Base-by-base conservation (phyloP, 2,888 invertebrate genomes). In the Elegia similella region DNA sequence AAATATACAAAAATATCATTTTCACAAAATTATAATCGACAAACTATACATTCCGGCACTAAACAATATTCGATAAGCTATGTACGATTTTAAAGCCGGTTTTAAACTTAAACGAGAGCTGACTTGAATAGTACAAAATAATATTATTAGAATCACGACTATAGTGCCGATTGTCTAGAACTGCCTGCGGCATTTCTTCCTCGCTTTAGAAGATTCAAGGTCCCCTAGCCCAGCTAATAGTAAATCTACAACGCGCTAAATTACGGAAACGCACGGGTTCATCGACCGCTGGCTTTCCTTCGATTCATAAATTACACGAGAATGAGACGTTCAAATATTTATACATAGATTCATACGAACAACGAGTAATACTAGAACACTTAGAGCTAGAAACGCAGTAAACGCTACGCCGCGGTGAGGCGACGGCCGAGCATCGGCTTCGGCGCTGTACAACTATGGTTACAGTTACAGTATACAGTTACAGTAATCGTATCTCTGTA, bases 1-100 rank as follows among this genome's bases (percentile, higher is more conserved):
- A 88, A 91, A 90, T 90, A 89, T 91, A 91, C 90, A 90, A 89
- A 90, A 89, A 90, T 90, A 91, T 89, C 88, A 87, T 90, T 88
- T 89, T 86, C 89, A 90, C 88, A 88, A 90, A 87, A 88, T 86
- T 82, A 89, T 86, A 88, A 85, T 83, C 78, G 80, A 85, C 82
- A 77, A 83, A 88, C 87, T 90, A 89, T 91, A 91, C 90, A 91
- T 71, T 78, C 87, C 89, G 88, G 88, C 88, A 82, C 83, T 84
- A 85, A 87, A 83, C 73, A 81, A 86, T 84, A 86, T 85, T 86
- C 86, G 86, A 88, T 86, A 84, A 82, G 74, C 83, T 84, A 88
- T 86, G 87, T 86, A 87, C 89, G 85, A 88, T 87, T 85, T 80
- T 76, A 82, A 80, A 84, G 88, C 88, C 88, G 88, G 87, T 76